Evolutionary conservation across 2,888 invertebrate species (phyloP), one percentile per base, ranked within the genome.

Genomic region (Electrophaes corylata): DNA sequence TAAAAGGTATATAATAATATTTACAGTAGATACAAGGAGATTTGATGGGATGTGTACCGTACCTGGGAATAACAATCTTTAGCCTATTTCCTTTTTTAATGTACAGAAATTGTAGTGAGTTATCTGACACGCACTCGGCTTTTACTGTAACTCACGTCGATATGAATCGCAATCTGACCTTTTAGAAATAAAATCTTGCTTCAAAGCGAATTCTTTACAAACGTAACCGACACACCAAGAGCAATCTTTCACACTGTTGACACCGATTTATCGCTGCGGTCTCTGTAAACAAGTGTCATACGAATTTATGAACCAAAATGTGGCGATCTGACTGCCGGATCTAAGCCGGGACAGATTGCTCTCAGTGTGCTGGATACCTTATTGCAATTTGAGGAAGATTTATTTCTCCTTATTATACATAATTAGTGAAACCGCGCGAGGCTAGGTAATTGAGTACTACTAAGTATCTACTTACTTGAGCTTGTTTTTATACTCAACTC

Each of bases 281-380:
- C 51, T 47, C 29, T 18, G 55, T 51, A 60, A 55, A 43, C 47
- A 51, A 39, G 60, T 51, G 51, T 56, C 51, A 55, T 51, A 51
- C 39, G 33, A 60, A 60, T 56, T 55, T 60, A 60, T 55, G 55
- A 51, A 50, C 51, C 55, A 60, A 60, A 48, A 55, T 46, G 49
- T 50, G 12, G 49, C 51, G 39, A 60, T 60, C 60, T 60, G 60
- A 51, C 52, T 55, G 43, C 51, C 47, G 14, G 46, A 48, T 47
- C 53, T 16, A 35, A 35, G 47, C 43, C 43, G 45, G 14, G 44
- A 44, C 39, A 37, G 43, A 54, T 50, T 6, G 35, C 41, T 43
- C 53, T 54, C 16, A 8, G 50, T 50, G 53, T 49, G 53, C 29
- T 19, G 8, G 23, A n/a, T 20, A 26, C 47, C 52, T 47, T 52